Percentiles rank a stretch among this genome's conserved stretches.
phyloP scores from a whole-genome alignment of 2,888 invertebrate genomes.

The Meandrusa payeni region DNA sequence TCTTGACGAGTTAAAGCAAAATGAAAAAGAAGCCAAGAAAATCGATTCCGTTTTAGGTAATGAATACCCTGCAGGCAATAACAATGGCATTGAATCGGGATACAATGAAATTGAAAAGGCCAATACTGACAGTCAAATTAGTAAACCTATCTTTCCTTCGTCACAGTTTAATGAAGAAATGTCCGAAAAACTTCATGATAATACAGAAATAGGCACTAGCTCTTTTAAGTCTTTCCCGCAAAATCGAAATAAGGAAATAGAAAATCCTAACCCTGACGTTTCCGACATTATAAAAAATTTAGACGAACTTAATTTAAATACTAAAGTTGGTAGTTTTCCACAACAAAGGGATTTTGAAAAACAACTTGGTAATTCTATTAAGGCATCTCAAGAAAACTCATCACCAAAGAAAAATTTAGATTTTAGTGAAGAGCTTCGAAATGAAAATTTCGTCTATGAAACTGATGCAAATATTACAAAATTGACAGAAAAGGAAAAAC shows the following conservation, averaged over 20 bases:
- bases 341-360: background rate
- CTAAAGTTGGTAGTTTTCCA: background rate
- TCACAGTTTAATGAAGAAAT: background rate
- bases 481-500: constrained; percentile 16
- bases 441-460: background rate
- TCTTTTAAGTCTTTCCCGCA: too few relatives aligned
- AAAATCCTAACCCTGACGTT: too few relatives aligned
- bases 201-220: background rate
- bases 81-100: constrained; percentile 3
- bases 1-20: constrained; percentile 55
- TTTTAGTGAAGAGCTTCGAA: background rate
- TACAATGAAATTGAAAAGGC: constrained; percentile 1
- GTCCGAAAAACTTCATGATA: background rate
- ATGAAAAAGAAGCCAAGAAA: constrained; percentile 40
- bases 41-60: background rate
- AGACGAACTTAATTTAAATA: background rate
- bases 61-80: background rate
- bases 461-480: background rate
- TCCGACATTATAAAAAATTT: too few relatives aligned
- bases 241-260: too few relatives aligned
- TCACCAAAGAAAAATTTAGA: background rate
- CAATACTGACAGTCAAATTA: background rate
- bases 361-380: background rate
- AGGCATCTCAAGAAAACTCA: background rate
- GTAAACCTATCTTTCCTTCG: background rate